phyloP scores from a whole-genome alignment of 1,140 invertebrate species.

The Ostrea denselamellosa region DNA sequence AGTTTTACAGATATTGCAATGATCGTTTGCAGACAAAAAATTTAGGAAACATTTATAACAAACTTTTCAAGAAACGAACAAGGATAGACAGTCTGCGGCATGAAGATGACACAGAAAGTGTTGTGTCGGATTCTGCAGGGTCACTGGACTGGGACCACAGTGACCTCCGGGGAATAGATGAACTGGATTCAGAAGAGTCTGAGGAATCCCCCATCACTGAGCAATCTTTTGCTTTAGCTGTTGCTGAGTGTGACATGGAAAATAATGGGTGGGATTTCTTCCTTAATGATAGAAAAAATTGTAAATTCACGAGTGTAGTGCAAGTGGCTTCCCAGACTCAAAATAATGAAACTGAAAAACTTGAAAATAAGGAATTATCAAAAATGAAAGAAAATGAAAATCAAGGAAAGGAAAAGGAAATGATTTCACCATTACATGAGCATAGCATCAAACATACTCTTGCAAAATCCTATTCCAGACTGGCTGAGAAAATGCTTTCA shows the following conservation, averaged over 20 bases:
- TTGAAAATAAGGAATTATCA: slow-evolving; percentile 36
- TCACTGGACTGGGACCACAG: slow-evolving; percentile 65
- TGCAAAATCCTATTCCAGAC: slow-evolving; percentile 67
- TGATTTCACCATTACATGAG: slow-evolving; percentile 71
- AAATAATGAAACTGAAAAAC: slow-evolving; percentile 52
- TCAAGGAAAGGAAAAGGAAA: slow-evolving; percentile 64
- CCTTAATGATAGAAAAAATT: slow-evolving; percentile 69
- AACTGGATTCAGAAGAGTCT: slow-evolving; percentile 57
- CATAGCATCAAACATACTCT: slow-evolving; percentile 71
- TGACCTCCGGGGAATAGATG: slow-evolving; percentile 63
- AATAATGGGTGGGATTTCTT: slow-evolving; percentile 74
- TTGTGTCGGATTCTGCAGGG: slow-evolving; percentile 50
- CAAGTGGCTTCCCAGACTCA: slow-evolving; percentile 61
- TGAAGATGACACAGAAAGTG: slow-evolving; percentile 64
- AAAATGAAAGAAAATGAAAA: slow-evolving; percentile 40
- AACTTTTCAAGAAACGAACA: slow-evolving; percentile 54
- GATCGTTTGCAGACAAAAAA: slow-evolving; percentile 70
- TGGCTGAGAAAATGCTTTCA: slow-evolving; percentile 68
- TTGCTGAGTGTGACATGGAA: slow-evolving; percentile 71
- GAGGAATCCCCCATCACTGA: slow-evolving; percentile 69
- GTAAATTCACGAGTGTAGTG: slow-evolving; percentile 68
- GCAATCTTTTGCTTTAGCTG: slow-evolving; percentile 70
- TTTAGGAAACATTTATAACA: slow-evolving; percentile 64
- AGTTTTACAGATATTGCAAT: slow-evolving; percentile 72
- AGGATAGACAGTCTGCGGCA: slow-evolving; percentile 50